Evolutionary conservation across 2,113 vertebrate genomes (phyloP).

Genomic region (Xenopus borealis): DNA sequence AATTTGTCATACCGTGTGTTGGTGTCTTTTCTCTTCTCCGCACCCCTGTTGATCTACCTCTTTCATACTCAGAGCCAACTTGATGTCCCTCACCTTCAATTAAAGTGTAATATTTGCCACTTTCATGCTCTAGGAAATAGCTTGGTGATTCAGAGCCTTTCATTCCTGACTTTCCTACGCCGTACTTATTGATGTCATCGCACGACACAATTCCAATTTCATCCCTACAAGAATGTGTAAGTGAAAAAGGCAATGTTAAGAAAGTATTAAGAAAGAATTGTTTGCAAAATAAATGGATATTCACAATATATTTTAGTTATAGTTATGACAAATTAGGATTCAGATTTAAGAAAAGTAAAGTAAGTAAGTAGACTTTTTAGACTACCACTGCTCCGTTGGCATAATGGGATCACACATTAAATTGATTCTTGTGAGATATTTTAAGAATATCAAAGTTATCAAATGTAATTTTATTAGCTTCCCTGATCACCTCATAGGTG

Average conservation of each 20-base stretch:
- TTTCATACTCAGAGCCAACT: conserved; percentile 71
- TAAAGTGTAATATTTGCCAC: conserved; percentile 77
- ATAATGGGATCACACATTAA: too few species aligned
- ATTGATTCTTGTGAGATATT: too few species aligned
- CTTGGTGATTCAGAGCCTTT: conserved; percentile 79
- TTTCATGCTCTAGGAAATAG: conserved; percentile 79
- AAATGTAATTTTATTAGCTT: too few species aligned
- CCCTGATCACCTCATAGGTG: too few species aligned
- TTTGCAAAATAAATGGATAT: too few species aligned
- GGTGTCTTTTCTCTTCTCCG: conserved; percentile 82
- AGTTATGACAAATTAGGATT: too few species aligned
- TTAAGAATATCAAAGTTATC: too few species aligned
- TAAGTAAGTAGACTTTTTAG: too few species aligned
- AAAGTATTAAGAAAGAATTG: too few species aligned
- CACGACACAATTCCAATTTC: conserved; percentile 79
- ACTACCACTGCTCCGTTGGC: too few species aligned
- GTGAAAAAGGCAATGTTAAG: neutral
- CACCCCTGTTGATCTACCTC: conserved; percentile 72
- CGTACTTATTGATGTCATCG: conserved; percentile 75
- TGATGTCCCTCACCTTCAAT: conserved; percentile 68
- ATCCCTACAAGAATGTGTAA: conserved; percentile 53
- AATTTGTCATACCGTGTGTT: conserved; percentile 72
- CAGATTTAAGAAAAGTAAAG: too few species aligned
- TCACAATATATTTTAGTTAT: too few species aligned
- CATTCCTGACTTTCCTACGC: conserved; percentile 69